These are phyloP conservation scores for Scolopax rusticola DNA, from an alignment of 2,797 vertebrate genomes.

Conservation along the genomic window DNA sequence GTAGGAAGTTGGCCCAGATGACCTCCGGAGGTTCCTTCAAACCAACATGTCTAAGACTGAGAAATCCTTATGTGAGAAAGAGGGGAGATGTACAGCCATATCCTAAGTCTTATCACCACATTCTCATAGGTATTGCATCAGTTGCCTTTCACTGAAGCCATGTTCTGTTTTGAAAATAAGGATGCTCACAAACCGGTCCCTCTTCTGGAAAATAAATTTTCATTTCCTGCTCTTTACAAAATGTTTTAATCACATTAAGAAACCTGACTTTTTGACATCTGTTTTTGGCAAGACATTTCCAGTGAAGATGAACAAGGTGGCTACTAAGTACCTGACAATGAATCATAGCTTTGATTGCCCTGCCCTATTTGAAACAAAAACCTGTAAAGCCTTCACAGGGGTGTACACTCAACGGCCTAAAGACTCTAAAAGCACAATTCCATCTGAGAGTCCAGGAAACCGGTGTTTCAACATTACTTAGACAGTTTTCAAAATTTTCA, in stretches of 20 bases:
- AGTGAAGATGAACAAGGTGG: neutral
- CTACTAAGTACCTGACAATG: neutral
- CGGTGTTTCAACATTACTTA: neutral
- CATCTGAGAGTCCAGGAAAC: neutral
- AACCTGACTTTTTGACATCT: neutral
- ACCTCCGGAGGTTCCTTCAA: neutral
- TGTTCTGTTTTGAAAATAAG: neutral
- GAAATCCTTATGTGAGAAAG: neutral
- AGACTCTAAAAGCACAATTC: neutral
- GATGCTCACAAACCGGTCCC: neutral
- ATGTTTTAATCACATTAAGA: neutral
- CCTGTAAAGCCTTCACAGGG: neutral
- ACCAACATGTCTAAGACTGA: neutral
- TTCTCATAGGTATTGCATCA: neutral
- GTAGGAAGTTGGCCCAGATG: neutral
- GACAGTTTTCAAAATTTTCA: neutral
- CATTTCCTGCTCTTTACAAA: neutral
- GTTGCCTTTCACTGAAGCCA: neutral
- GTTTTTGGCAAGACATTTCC: neutral
- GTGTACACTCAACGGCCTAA: neutral
- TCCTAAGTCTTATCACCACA: neutral
- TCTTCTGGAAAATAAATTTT: neutral
- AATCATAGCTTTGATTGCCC: neutral
- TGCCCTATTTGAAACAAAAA: neutral
- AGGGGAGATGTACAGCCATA: neutral